These are phyloP conservation scores for Hestina assimilis DNA, from an alignment of 1,140 invertebrate species.

Conservation along the genomic window DNA sequence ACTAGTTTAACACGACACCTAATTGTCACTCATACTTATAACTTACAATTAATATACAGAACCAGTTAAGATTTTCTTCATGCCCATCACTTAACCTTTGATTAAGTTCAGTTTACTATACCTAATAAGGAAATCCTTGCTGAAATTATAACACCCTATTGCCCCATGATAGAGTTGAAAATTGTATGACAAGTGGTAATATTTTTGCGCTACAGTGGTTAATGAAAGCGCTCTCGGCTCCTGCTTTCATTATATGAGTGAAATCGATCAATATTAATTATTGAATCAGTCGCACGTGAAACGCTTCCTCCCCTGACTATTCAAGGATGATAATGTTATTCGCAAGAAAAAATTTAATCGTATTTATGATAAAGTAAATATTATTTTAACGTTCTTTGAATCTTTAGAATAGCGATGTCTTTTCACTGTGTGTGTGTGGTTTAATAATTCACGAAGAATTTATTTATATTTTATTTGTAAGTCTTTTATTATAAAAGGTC, in stretches of 20 bases:
- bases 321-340: background rate
- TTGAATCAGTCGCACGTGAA: slow-evolving; percentile 12
- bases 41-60: background rate
- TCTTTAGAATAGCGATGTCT: too few species aligned
- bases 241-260: slow-evolving; percentile 17
- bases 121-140: background rate
- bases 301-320: background rate
- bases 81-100: slow-evolving; percentile 32
- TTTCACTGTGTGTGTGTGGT: too few species aligned
- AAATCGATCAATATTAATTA: slow-evolving; percentile 24
- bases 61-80: slow-evolving; percentile 35
- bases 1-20: background rate
- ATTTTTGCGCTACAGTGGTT: background rate
- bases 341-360: background rate
- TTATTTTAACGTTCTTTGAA: too few species aligned
- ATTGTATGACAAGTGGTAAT: too few species aligned
- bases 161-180: background rate
- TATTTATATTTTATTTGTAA: too few species aligned
- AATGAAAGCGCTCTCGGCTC: slow-evolving; percentile 11
- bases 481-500: too few species aligned
- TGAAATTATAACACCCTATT: background rate
- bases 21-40: background rate
- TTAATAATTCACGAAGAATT: too few species aligned
- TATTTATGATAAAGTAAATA: too few species aligned
- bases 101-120: slow-evolving; percentile 19